A percentile compares a stretch with the other conserved stretches of the same genome.
phyloP scores from a whole-genome alignment of 92 coral and sea anemone species.

The Heteractis magnifica region DNA sequence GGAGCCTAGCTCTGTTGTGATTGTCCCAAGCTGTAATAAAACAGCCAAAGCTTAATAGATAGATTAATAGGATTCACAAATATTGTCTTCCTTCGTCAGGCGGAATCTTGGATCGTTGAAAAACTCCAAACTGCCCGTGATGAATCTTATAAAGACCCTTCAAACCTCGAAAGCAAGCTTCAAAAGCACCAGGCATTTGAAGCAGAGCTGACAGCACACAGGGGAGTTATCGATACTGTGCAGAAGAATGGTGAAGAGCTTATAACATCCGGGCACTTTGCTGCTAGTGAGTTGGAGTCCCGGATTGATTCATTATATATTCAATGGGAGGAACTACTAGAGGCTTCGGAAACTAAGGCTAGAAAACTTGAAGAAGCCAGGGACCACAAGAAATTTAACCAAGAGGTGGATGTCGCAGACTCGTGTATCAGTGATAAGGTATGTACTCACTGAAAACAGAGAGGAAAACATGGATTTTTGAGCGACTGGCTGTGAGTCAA shows the following conservation, averaged over 20 bases:
- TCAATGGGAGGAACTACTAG: constrained; percentile 92
- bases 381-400: constrained; percentile 88
- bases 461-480: no score
- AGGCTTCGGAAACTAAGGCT: constrained; percentile 81
- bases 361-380: constrained; percentile 84
- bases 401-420: constrained; percentile 82
- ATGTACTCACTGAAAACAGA: not conserved
- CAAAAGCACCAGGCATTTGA: constrained; percentile 91
- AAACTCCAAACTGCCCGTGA: constrained; percentile 89
- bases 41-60: not conserved
- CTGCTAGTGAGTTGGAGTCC: constrained; percentile 75
- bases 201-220: constrained; percentile 91
- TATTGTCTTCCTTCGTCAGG: not conserved
- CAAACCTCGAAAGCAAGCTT: constrained; percentile 82
- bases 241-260: constrained; percentile 81
- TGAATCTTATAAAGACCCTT: constrained; percentile 92
- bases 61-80: not conserved
- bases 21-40: no score
- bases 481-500: no score
- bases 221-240: constrained; percentile 74
- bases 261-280: constrained; percentile 82
- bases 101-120: constrained; percentile 94
- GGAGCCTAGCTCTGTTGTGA: no score
- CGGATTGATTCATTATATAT: constrained; percentile 81
- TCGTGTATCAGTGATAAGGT: constrained; percentile 91